A percentile compares a stretch with the other conserved stretches of the same genome.
phyloP scores from a whole-genome alignment of 2,888 invertebrate species.

The Aleiodes alternator region DNA sequence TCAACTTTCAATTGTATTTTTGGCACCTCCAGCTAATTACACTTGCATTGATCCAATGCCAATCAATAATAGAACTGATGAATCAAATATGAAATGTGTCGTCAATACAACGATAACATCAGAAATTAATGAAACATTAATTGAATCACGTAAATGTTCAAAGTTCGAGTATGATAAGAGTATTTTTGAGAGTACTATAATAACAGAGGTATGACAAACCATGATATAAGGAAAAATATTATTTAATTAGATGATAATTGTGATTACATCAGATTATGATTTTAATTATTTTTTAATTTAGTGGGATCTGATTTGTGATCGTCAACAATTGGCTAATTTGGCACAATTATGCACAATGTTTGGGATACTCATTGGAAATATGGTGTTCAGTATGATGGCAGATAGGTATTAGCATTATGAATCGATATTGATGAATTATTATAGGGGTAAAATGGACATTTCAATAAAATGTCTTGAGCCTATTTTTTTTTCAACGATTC shows the following conservation, averaged over 20 bases:
- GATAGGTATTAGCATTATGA: constrained; percentile 70
- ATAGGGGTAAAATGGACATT: too few species aligned
- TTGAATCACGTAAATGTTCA: constrained; percentile 59
- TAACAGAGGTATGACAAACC: constrained; percentile 75
- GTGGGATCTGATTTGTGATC: constrained; percentile 80
- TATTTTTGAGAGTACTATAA: constrained; percentile 80
- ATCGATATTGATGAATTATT: too few species aligned
- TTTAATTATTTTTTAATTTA: constrained; percentile 64
- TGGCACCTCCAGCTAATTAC: constrained; percentile 78
- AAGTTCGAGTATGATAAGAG: constrained; percentile 78
- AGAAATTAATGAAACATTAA: background rate
- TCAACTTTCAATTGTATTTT: constrained; percentile 78
- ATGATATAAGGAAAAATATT: constrained; percentile 6
- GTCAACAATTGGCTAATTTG: constrained; percentile 77
- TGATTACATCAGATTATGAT: constrained; percentile 15
- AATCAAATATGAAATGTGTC: background rate
- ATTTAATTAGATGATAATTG: background rate
- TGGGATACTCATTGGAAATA: constrained; percentile 78
- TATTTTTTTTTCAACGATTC: too few species aligned
- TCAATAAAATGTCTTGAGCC: too few species aligned
- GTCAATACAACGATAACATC: background rate
- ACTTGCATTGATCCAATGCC: constrained; percentile 69
- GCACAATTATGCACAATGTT: constrained; percentile 78
- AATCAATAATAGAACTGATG: constrained; percentile 59
- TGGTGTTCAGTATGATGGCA: constrained; percentile 78